These are phyloP conservation scores for Arctia plantaginis DNA, from an alignment of 2,888 invertebrate genomes.

Conservation along the genomic window DNA sequence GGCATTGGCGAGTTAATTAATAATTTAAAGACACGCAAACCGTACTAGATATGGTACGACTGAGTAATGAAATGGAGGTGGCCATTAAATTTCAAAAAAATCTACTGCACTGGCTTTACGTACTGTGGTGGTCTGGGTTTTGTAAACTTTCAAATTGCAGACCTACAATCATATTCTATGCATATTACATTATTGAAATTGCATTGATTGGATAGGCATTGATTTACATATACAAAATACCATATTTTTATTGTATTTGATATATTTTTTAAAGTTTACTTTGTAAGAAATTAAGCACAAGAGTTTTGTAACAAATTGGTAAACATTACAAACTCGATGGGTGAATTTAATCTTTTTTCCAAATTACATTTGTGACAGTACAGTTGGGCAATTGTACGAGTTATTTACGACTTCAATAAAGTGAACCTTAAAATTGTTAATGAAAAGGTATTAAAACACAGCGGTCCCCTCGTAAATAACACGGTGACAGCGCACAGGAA, in stretches of 20 bases:
- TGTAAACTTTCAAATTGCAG: constrained; percentile 28
- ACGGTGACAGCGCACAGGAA: constrained; percentile 78
- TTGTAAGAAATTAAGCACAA: constrained; percentile 14
- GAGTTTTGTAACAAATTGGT: constrained; percentile 27
- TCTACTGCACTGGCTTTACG: constrained; percentile 22
- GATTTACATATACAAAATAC: constrained; percentile 12
- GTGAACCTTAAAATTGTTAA: constrained; percentile 86
- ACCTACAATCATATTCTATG: constrained; percentile 34
- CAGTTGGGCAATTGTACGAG: constrained; percentile 73
- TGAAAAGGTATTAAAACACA: constrained; percentile 86
- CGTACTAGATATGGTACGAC: constrained; percentile 44
- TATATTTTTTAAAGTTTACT: not conserved
- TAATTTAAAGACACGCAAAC: constrained; percentile 73
- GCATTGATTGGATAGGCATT: constrained; percentile 29
- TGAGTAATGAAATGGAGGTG: constrained; percentile 58
- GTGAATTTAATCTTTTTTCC: constrained; percentile 64
- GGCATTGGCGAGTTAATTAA: constrained; percentile 80
- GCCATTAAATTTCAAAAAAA: constrained; percentile 55
- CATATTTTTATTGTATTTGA: not conserved
- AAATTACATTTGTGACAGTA: constrained; percentile 73
- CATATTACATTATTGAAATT: constrained; percentile 22
- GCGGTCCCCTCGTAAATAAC: constrained; percentile 82
- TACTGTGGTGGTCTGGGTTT: constrained; percentile 11
- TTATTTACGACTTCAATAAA: constrained; percentile 86
- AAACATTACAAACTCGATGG: constrained; percentile 48